phyloP scores from a whole-genome alignment of 92 coral and sea anemone genomes.

The Parazoanthus darwini region DNA sequence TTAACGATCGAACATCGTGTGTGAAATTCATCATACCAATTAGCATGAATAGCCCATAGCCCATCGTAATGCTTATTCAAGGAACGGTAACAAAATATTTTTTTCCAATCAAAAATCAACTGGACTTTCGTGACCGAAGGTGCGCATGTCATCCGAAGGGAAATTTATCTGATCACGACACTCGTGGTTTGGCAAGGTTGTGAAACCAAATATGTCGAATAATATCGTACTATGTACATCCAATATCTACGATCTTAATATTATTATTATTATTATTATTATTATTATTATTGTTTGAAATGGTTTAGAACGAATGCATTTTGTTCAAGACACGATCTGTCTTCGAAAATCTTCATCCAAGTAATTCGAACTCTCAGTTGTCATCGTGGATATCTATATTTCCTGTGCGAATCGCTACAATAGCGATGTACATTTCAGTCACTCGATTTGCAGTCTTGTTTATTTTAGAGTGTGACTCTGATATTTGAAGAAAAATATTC shows the following conservation, averaged over 20 bases:
- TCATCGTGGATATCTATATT: background rate
- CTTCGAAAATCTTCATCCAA: background rate
- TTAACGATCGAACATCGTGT: constrained; percentile 18
- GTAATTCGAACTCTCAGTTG: too few relatives aligned
- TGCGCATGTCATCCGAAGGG: background rate
- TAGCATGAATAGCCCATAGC: constrained; percentile 7
- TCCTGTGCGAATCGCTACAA: background rate
- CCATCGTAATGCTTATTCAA: background rate
- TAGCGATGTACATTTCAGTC: background rate
- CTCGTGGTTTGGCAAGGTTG: background rate
- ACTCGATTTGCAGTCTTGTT: too few relatives aligned
- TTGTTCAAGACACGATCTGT: background rate
- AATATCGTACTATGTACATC: background rate
- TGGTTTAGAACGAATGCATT: background rate
- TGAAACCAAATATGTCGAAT: background rate
- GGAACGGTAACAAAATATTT: background rate
- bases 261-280: background rate
- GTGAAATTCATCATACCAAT: constrained; percentile 23
- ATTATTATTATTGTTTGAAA: background rate
- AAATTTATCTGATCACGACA: constrained; percentile 3
- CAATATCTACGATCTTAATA: background rate
- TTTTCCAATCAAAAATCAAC: background rate
- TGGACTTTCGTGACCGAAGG: background rate
- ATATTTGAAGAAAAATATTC: too few relatives aligned
- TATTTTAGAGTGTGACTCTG: background rate